Evolutionary conservation across 2,888 invertebrate genomes (phyloP).

Genomic region (Pseudanteris insignis): DNA sequence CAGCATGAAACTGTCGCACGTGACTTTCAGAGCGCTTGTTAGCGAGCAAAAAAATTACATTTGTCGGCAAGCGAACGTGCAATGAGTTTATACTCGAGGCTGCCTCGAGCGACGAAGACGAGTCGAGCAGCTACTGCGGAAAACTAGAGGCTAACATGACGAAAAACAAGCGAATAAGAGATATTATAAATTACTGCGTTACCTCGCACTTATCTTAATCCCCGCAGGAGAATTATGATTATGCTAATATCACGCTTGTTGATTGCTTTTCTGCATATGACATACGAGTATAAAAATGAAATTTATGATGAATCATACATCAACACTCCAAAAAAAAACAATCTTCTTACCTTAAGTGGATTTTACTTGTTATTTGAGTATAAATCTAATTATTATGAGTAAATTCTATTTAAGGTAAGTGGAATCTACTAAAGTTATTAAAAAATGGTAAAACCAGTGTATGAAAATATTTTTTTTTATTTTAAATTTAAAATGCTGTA

Average conservation of each 20-base stretch:
- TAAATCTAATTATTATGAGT: no score
- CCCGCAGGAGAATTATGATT: constrained; percentile 50
- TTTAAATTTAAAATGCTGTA: no score
- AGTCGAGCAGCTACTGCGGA: background rate
- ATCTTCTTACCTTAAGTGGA: no score
- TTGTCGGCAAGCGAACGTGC: constrained; percentile 40
- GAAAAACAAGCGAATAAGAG: constrained; percentile 24
- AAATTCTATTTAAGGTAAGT: no score
- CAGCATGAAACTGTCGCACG: constrained; percentile 48
- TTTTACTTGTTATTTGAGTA: no score
- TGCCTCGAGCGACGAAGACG: constrained; percentile 9
- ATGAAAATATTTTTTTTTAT: no score
- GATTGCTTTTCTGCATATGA: constrained; percentile 46
- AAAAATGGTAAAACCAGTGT: no score
- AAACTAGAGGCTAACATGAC: constrained; percentile 3
- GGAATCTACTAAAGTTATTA: no score
- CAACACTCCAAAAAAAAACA: no score
- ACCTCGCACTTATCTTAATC: constrained; percentile 37
- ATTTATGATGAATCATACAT: no score
- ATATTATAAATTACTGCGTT: constrained; percentile 33
- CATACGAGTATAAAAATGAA: no score
- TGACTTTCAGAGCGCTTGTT: constrained; percentile 51
- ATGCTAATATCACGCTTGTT: constrained; percentile 45
- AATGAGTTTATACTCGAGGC: constrained; percentile 27
- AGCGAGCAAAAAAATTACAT: constrained; percentile 47